Base-by-base conservation (phyloP, 2,797 vertebrate species). In the Bradypodion ventrale region DNA sequence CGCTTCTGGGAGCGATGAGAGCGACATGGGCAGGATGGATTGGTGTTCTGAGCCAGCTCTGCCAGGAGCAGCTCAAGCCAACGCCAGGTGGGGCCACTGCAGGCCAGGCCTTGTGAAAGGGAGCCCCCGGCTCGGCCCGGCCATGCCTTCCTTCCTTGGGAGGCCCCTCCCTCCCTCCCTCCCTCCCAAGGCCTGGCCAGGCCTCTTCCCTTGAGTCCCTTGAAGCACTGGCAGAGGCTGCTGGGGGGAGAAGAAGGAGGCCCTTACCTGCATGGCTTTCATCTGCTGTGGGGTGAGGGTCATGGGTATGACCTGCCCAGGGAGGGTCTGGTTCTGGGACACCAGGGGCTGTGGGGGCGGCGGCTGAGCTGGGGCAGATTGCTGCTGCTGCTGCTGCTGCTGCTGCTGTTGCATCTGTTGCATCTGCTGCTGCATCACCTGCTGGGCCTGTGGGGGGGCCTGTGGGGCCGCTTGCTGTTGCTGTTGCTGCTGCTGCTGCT, bases 211-310 rank as follows among this genome's bases (percentile, higher is more conserved):
- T n/a, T n/a, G n/a, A n/a, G n/a, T n/a, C n/a, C n/a, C n/a, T n/a
- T n/a, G n/a, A n/a, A n/a, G n/a, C n/a, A n/a, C n/a, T n/a, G n/a
- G n/a, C n/a, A 49, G 46, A 49, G 46, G 46, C 46, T n/a, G n/a
- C n/a, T n/a, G 13, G 46, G 46, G 46, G 46, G 46, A 46, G 6
- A 7, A 49, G 12, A 2, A 19, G 52, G 52, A 37, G 84, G 82
- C 78, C 59, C 93, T 95, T 92, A 98, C 97, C 97, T 98, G 97
- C 85, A 97, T 94, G 83, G 96, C 97, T 92, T 98, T 98, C 44
- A 97, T 93, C 52, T 98, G 97, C 15, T 97, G 96, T 0, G 97
- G 93, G 9, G 96, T 32, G 85, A 96, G 94, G 66, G 95, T 94
- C 82, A 97, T 95, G 83, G 96, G 89, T 85, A 97, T 95, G 63